These are phyloP conservation scores for Leptocoma aspasia DNA, from an alignment of 2,113 vertebrate genomes.

Conservation along the genomic window DNA sequence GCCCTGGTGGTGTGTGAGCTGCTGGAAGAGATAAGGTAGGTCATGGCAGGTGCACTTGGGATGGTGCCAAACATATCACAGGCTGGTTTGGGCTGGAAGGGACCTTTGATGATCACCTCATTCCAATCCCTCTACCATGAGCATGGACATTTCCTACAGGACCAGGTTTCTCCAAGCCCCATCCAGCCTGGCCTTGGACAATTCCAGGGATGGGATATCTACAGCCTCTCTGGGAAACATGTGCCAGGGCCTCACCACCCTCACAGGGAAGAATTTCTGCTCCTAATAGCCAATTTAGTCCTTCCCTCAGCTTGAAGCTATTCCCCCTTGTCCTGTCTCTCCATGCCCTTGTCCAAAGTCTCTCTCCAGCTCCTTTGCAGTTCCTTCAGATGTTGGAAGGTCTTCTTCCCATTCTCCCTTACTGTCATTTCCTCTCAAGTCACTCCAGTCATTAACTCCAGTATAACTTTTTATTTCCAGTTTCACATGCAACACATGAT, in stretches of 20 bases:
- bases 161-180: neutral
- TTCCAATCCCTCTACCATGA: neutral
- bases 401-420: neutral
- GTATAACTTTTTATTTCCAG: neutral
- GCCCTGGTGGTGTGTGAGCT: constrained; percentile 46
- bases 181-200: neutral
- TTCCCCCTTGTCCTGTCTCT: neutral
- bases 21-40: constrained; percentile 74
- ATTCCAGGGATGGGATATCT: neutral
- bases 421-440: neutral
- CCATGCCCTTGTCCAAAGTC: neutral
- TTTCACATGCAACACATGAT: neutral
- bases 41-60: neutral
- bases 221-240: neutral
- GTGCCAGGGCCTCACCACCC: neutral
- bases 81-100: neutral
- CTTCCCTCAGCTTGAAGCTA: neutral
- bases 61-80: neutral
- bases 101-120: neutral
- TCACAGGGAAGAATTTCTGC: neutral
- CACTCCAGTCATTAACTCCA: neutral
- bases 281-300: neutral
- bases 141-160: neutral
- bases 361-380: neutral
- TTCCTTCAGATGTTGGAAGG: neutral